phyloP scores from a whole-genome alignment of 2,888 invertebrate genomes.

The Oscheius sp. region DNA sequence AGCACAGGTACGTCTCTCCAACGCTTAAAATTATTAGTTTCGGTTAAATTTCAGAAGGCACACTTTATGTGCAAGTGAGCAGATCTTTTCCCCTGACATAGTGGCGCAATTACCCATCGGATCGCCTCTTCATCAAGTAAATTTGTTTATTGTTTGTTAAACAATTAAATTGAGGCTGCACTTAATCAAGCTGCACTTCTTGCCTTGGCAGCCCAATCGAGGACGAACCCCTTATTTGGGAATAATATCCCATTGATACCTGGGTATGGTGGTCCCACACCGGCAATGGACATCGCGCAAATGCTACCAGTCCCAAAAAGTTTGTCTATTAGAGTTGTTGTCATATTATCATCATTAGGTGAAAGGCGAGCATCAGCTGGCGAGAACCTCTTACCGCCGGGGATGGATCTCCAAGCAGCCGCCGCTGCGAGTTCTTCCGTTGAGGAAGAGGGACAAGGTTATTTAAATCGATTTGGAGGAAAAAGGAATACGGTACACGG shows the following conservation, averaged over 20 bases:
- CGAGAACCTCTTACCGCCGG: conserved; percentile 56
- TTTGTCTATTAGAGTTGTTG: neutral
- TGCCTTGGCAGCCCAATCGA: conserved; percentile 28
- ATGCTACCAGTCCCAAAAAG: conserved; percentile 55
- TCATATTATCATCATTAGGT: conserved; percentile 40
- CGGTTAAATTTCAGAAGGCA: conserved; percentile 50
- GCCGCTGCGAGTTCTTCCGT: conserved; percentile 35
- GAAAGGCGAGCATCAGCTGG: conserved; percentile 69
- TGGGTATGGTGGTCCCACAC: conserved; percentile 36
- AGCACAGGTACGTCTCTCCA: conserved; percentile 42
- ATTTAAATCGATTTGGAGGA: conserved; percentile 64
- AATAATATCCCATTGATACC: conserved; percentile 35
- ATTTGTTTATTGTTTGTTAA: neutral
- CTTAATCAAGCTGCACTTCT: conserved; percentile 30
- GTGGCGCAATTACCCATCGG: conserved; percentile 46
- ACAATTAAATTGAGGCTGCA: conserved; percentile 30
- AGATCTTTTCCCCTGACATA: conserved; percentile 54
- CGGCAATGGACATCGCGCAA: conserved; percentile 39
- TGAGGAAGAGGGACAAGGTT: conserved; percentile 62
- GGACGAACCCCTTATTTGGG: conserved; percentile 15
- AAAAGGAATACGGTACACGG: conserved; percentile 69
- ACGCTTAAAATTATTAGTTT: no score
- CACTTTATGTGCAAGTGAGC: conserved; percentile 66
- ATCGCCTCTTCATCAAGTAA: conserved; percentile 36
- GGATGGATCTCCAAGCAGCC: conserved; percentile 13